Base-by-base conservation (phyloP, 37 sponge, comb jelly and placozoan genomes). In the Theonella swinhoei region DNA sequence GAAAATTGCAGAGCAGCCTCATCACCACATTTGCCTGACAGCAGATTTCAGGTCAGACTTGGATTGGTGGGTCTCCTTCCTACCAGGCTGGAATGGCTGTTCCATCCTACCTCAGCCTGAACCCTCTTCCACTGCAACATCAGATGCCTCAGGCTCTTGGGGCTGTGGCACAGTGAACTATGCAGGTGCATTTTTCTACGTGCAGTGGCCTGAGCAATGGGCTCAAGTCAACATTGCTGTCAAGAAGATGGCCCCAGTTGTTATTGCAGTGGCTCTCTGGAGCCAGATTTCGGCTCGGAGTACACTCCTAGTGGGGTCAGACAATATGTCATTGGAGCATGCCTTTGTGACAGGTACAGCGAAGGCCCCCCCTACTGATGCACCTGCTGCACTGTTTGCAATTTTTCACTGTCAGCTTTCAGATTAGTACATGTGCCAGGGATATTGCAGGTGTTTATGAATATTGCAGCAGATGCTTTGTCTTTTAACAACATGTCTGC, bases 261-360 rank as follows among this genome's bases (percentile, higher is more conserved):
- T 72, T 19, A 26, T 79, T 9, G 80, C 87, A 35, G 11, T 26
- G 24, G 74, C 65, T 1, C n/a, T 79, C n/a, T 87, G 65, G 73
- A 80, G 87, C 60, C 33, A 42, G 24, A 23, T 39, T 29, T 72
- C 74, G 80, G 26, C 24, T 25, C 32, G 70, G 20, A n/a, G 17
- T 9, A 23, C 28, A 20, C 39, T 87, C 3, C 42, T 62, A 31
- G 32, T 83, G 31, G 36, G 72, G 62, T 87, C 47, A 29, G 87
- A 87, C 77, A 87, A 87, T 42, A 4, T 14, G 61, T 25, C 80
- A 9, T 75, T 69, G 28, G 87, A 72, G 17, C 28, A 42, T 28
- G 66, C 24, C 14, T 28, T 87, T 23, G 43, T 62, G n/a, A 11
- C 65, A 26, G 68, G 38, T 9, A 33, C 54, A 32, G 61, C 77